These are phyloP conservation scores for Fistularia tabacaria DNA, from an alignment of 2,797 vertebrate species.

Conservation along the genomic window DNA sequence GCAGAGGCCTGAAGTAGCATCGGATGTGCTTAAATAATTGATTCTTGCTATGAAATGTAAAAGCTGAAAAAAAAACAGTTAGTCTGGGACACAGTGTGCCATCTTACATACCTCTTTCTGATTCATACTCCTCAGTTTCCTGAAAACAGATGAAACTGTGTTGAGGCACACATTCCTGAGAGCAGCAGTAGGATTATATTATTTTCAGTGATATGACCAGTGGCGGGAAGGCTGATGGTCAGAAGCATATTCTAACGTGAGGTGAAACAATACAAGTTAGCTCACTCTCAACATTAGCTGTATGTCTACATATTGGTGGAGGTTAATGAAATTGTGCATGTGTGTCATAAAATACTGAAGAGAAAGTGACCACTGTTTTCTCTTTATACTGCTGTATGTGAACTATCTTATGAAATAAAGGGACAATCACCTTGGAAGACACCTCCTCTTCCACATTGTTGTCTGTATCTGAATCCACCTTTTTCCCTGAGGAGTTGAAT, in stretches of 20 bases:
- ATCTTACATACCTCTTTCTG: constrained; percentile 93
- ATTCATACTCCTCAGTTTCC: constrained; percentile 89
- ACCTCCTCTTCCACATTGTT: constrained; percentile 83
- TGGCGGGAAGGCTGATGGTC: background rate
- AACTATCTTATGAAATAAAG: background rate
- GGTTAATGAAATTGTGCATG: too few species aligned
- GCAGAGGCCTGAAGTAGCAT: constrained; percentile 19
- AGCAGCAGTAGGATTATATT: background rate
- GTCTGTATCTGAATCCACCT: constrained; percentile 85
- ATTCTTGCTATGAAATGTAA: constrained; percentile 1
- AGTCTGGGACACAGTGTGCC: constrained; percentile 22
- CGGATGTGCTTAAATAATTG: background rate
- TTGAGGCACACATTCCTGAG: constrained; percentile 4
- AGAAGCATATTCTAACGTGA: too few species aligned
- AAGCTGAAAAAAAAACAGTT: constrained; percentile 30
- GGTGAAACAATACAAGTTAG: too few species aligned
- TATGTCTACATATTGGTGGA: too few species aligned
- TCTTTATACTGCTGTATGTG: too few species aligned
- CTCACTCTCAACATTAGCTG: too few species aligned
- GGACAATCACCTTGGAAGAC: constrained; percentile 81
- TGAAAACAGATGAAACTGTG: constrained; percentile 59
- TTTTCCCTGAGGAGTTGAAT: constrained; percentile 78
- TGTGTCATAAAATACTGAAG: background rate
- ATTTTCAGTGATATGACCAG: background rate
- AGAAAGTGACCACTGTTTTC: background rate